Evolutionary conservation across 2,113 vertebrate genomes (phyloP), one percentile per base, ranked within the genome.

Genomic region (Struthio camelus): DNA sequence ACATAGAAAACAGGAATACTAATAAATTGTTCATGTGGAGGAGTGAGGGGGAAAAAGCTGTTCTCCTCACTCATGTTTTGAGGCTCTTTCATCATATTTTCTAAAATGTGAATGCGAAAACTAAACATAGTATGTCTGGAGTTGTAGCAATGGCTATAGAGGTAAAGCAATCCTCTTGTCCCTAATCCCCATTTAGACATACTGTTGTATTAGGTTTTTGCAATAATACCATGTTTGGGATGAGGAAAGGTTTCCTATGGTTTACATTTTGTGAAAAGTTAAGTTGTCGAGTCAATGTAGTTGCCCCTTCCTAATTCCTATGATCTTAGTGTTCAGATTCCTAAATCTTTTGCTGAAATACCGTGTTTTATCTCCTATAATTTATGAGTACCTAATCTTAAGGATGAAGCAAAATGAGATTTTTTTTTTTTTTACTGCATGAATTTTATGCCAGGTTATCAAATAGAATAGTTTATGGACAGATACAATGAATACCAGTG

Each of bases 1-100:
- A 96, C 80, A 94, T 98, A 97, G 98, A 98, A 97, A 98, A 95
- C 94, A 85, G 97, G 92, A 66, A 83, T 97, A 95, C 88, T 97
- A 99, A 99, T 98, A 98, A 99, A 97, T 92, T 88, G 85, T 82
- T 97, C 94, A 97, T 95, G 12, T 92, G 93, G 95, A 16, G 27
- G 38, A 38, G 22, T 73, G 27, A 58, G 7, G 25, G 20, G 38
- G 59, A 72, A 59, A 36, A 51, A 71, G 14, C 8, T 80, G 53
- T 32, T 53, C 16, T 17, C 46, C 46, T 48, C 9, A 7, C 22
- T 59, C 7, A 0, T 48, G 0, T 40, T 84, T 70, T 50, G 87
- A 84, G 38, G 11, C 1, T 24, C 28, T 85, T 77, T 51, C 24
- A 25, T 51, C 0, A 1, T 30, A 5, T 59, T 86, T 51, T 65